Evolutionary conservation across 1,140 invertebrate species (phyloP), one percentile per base, ranked within the genome.

Genomic region (Sitobion miscanthi): DNA sequence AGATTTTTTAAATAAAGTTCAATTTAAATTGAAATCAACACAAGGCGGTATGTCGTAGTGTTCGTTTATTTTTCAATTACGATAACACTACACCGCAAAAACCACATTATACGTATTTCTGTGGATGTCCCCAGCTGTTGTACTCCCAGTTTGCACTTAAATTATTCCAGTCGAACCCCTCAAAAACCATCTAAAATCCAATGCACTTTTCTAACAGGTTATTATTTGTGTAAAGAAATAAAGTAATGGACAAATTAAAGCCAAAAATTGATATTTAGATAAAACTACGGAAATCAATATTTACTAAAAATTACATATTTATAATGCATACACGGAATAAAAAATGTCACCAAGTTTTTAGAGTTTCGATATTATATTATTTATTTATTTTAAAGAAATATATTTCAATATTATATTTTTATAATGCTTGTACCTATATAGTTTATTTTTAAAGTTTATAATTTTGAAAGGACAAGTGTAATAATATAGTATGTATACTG

Each of bases 21-120:
- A 42, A 89, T 89, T 89, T 54, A 57, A 89, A 89, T 42, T 57
- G 4, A 88, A 88, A 88, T 88, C 25, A 49, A 25, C n/a, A 89
- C 49, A 89, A 54, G 30, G 35, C 35, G 35, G 38, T 57, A 54
- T 89, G 21, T 89, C 23, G 20, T 38, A 25, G 88, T 89, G 30
- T 89, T 89, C 35, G 52, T 89, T 89, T 89, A 89, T 89, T 89
- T 89, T 89, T 89, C 49, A 89, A 89, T 89, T 89, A 54, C 52
- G 52, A 89, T 57, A 42, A 89, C 49, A 89, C 49, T 38, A 42
- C 49, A 54, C 21, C 8, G 1, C 49, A 89, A 38, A 89, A 89
- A 57, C 52, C 47, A 89, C 21, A 89, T 42, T 89, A 57, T 89
- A 57, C 21, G 38, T 23, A 89, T 25, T 89, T 89, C 35, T n/a